These are phyloP conservation scores for Bothrops jararaca DNA, from an alignment of 2,113 vertebrate genomes.

Conservation along the genomic window DNA sequence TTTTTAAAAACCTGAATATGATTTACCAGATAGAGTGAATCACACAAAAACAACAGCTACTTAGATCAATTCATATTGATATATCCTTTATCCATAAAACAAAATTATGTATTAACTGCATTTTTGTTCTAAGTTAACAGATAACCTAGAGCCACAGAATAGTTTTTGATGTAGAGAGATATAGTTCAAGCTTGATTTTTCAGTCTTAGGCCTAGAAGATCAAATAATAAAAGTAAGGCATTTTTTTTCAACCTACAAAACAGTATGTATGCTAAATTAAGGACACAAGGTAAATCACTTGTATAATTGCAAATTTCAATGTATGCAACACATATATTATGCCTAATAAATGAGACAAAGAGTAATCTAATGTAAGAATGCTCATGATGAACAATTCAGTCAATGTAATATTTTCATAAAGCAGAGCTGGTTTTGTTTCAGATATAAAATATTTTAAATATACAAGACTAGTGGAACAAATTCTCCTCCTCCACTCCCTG, in stretches of 20 bases:
- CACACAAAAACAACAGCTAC: not conserved
- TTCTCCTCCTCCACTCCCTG: not conserved
- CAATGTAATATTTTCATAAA: not conserved
- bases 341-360: not conserved
- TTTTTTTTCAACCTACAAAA: not conserved
- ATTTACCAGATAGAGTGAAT: not conserved
- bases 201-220: not conserved
- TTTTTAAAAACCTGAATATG: not conserved
- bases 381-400: not conserved
- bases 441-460: not conserved
- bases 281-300: not conserved
- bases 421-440: not conserved
- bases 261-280: not conserved
- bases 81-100: not conserved
- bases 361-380: not conserved
- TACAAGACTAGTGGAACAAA: not conserved
- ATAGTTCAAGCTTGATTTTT: not conserved
- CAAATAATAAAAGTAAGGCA: not conserved
- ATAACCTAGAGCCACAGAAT: not conserved
- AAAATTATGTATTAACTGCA: conserved; percentile 5
- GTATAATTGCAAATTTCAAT: not conserved
- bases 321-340: not conserved
- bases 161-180: not conserved
- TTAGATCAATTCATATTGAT: not conserved
- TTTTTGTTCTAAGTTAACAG: not conserved